A percentile compares a stretch with the other conserved stretches of the same genome.
These are phyloP conservation scores for Chlorops oryzae DNA, from an alignment of 1,140 invertebrate genomes.

Conservation along the genomic window DNA sequence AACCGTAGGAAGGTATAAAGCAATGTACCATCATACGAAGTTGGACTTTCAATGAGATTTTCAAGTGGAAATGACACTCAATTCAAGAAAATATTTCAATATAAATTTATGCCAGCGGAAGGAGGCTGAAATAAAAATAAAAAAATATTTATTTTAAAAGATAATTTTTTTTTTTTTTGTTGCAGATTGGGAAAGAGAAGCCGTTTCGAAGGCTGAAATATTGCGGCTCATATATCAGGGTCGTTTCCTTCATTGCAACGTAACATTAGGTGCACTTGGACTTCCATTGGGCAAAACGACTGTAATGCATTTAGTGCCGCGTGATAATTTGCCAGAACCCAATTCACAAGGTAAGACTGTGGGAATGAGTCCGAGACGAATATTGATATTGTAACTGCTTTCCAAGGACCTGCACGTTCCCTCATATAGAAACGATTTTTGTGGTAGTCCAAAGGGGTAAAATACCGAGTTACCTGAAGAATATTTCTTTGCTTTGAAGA, in stretches of 20 bases:
- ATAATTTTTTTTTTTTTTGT: slow-evolving; percentile 4
- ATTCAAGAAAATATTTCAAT: not conserved
- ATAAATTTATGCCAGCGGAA: not conserved
- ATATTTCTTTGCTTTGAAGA: no score
- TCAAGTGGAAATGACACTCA: no score
- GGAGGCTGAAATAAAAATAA: not conserved
- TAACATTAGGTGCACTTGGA: slow-evolving; percentile 93
- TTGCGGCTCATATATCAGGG: slow-evolving; percentile 98
- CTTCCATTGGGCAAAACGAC: slow-evolving; percentile 94
- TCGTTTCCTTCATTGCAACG: slow-evolving; percentile 97
- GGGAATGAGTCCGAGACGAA: not conserved
- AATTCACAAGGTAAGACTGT: slow-evolving; percentile 83
- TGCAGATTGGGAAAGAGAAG: slow-evolving; percentile 93
- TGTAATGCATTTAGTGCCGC: slow-evolving; percentile 98
- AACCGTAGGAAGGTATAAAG: no score
- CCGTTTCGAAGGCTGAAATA: slow-evolving; percentile 92
- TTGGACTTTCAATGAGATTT: no score
- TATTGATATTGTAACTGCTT: no score
- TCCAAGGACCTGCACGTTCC: no score
- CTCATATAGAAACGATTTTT: no score
- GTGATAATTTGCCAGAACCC: slow-evolving; percentile 97
- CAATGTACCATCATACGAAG: no score
- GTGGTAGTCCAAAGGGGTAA: no score
- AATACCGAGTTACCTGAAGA: no score
- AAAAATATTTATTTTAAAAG: no score